Evolutionary conservation across 2,888 invertebrate genomes (phyloP).

Genomic region (Coleophora flavipennella): DNA sequence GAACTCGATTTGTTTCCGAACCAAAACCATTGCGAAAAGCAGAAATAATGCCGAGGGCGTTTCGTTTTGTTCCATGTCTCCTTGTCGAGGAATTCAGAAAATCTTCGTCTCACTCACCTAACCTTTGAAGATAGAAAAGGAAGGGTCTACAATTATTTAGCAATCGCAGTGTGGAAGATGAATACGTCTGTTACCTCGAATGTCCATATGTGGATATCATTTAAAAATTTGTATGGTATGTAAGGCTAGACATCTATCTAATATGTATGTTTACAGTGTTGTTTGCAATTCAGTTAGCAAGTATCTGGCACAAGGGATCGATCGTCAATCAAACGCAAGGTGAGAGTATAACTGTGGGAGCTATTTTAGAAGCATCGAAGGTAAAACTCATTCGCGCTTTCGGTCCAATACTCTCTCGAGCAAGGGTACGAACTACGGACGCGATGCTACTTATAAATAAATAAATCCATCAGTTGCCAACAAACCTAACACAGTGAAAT

Average conservation of each 20-base stretch:
- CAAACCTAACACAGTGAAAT: conserved; percentile 21
- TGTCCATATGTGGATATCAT: neutral
- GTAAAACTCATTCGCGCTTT: conserved; percentile 70
- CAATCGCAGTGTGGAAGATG: too few relatives aligned
- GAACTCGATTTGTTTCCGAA: conserved; percentile 64
- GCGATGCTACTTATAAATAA: conserved; percentile 64
- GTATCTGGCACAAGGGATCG: conserved; percentile 71
- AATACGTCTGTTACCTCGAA: too few relatives aligned
- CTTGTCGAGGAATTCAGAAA: conserved; percentile 27
- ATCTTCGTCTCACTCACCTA: conserved; percentile 25
- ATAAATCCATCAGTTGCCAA: conserved; percentile 49
- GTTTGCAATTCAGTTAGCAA: conserved; percentile 56
- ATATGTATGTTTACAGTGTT: conserved; percentile 33
- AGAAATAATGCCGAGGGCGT: conserved; percentile 46
- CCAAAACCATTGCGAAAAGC: conserved; percentile 53
- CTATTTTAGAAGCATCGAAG: conserved; percentile 72
- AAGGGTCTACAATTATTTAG: too few relatives aligned
- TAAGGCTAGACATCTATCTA: conserved; percentile 30
- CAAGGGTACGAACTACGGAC: conserved; percentile 57
- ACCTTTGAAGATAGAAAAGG: conserved; percentile 28
- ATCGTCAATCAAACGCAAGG: conserved; percentile 73
- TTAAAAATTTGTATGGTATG: neutral
- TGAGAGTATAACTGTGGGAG: conserved; percentile 63
- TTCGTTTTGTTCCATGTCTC: conserved; percentile 25
- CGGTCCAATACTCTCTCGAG: conserved; percentile 64